phyloP scores from a whole-genome alignment of 2,797 vertebrate species.

The Cottoperca gobio region DNA sequence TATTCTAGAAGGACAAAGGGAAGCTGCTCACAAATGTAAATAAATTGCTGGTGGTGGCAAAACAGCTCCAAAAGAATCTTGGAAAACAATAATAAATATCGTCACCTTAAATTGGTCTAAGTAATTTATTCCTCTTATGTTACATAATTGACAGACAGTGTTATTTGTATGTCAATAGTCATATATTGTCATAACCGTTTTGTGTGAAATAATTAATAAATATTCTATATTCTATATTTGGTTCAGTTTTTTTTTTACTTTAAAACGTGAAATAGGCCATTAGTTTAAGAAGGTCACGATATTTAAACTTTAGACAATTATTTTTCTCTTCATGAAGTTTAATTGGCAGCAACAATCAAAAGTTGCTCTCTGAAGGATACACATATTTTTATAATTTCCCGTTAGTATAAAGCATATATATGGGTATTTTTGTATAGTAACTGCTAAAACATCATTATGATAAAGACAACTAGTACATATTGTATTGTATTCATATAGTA shows the following conservation, averaged over 20 bases:
- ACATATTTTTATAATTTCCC: neutral
- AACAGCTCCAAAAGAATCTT: neutral
- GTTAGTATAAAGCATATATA: neutral
- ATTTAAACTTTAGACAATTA: neutral
- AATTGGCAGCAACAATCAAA: neutral
- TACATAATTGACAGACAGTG: no score
- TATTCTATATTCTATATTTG: no score
- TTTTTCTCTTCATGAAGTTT: neutral
- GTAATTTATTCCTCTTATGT: no score
- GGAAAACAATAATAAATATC: neutral
- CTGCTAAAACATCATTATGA: neutral
- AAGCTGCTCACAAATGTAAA: neutral
- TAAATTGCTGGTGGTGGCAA: neutral
- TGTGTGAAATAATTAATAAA: no score
- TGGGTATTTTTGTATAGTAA: neutral
- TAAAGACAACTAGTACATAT: neutral
- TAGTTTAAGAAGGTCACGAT: no score
- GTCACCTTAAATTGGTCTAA: no score
- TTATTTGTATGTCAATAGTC: no score
- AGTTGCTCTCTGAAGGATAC: neutral
- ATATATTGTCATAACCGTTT: no score
- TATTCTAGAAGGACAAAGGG: neutral
- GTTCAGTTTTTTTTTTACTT: no score
- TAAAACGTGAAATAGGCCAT: no score
- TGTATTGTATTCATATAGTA: no score